Evolutionary conservation across 1,140 invertebrate genomes (phyloP).

Genomic region (Saccostrea glomerata): DNA sequence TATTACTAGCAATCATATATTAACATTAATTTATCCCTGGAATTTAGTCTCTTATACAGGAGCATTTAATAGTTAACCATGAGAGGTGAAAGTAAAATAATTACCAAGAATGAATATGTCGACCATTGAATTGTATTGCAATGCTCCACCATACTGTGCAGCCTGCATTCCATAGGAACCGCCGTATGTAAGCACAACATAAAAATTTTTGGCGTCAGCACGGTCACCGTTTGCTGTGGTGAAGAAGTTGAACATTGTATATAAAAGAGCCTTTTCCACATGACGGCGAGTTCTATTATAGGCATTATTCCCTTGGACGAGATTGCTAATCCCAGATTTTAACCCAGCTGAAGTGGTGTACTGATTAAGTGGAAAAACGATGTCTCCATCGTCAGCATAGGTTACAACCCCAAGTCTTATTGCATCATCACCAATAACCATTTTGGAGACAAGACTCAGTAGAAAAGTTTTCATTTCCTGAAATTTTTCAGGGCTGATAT

Average conservation of each 20-base stretch:
- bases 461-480: background rate
- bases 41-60: too few relatives aligned
- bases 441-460: background rate
- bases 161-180: background rate
- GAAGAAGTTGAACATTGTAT: background rate
- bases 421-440: background rate
- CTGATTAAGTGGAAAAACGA: background rate
- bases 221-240: background rate
- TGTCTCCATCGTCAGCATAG: background rate
- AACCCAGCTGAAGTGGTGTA: background rate
- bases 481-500: background rate
- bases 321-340: background rate
- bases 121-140: background rate
- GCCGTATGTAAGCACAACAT: background rate
- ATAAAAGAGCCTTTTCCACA: background rate
- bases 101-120: background rate
- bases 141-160: background rate
- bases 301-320: background rate
- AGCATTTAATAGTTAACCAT: too few relatives aligned
- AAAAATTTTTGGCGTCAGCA: background rate
- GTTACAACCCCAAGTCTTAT: background rate
- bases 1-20: too few relatives aligned
- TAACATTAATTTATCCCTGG: too few relatives aligned
- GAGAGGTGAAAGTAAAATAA: background rate
- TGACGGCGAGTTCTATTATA: background rate